Base-by-base conservation (phyloP, 1,140 invertebrate species). In the Pseudomyrmex dendroicus region DNA sequence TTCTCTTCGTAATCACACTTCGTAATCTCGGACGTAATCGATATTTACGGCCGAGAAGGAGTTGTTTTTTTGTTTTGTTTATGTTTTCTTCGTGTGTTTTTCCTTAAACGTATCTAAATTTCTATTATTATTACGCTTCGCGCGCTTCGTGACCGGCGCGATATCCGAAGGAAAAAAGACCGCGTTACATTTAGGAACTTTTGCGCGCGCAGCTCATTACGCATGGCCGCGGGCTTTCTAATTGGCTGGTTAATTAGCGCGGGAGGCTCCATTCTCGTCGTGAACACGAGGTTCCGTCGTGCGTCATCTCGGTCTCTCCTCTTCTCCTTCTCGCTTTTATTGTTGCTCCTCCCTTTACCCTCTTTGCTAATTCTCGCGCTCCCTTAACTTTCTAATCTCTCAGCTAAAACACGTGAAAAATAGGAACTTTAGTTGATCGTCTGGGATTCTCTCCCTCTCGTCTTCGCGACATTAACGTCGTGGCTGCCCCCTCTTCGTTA, bases 141-240 rank as follows among this genome's bases (percentile, higher is more conserved):
- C 12, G 72, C 63, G 78, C 22, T 46, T 74, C 70, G 48, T 59
- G 44, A 80, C 66, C 78, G 78, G 72, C 78, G 78, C 78, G 78
- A 74, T 35, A 82, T 74, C 64, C 70, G 68, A 70, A 80, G 76
- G 66, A 80, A 86, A 89, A 84, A 89, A 86, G 78, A 88, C 78
- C 57, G 87, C 84, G 68, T 91, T 86, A 82, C 70, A 88, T 91
- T 92, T 94, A 94, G 94, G 94, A 94, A 94, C 94, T 94, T 91
- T 94, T 94, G 93, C 93, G 92, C 92, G 93, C 93, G 93, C 93
- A 94, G 91, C 91, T 93, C 90, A 93, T 94, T 93, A 93, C 91
- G 89, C 92, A 90, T 91, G 91, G 90, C 91, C 91, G 90, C 87
- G 87, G 62, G 73, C 72, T 89, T 90, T 94, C 91, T 94, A 94